Conservation (phyloP, 2,113 vertebrate species). For the Tachysurus vachellii region DNA sequence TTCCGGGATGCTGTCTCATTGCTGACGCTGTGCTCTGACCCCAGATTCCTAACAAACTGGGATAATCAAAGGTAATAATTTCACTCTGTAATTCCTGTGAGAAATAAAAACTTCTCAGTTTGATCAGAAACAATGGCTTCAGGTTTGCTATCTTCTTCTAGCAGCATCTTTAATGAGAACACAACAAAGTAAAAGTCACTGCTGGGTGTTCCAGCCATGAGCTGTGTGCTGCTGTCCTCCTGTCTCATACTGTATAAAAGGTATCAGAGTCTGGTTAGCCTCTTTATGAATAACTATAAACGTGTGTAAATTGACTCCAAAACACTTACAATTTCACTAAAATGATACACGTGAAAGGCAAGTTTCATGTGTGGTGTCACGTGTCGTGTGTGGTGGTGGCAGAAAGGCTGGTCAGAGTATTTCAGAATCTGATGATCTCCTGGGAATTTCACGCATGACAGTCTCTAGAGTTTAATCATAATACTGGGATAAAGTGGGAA, state of each 20-base stretch:
- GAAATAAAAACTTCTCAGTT: too few relatives aligned
- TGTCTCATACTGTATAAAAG: neutral
- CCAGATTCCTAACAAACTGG: too few relatives aligned
- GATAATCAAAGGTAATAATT: too few relatives aligned
- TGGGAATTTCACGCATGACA: neutral
- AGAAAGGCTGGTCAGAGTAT: neutral
- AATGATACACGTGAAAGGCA: too few relatives aligned
- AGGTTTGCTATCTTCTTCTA: neutral
- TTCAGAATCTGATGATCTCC: neutral
- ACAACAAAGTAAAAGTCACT: neutral
- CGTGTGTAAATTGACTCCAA: neutral
- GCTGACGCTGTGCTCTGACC: too few relatives aligned
- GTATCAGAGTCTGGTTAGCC: neutral
- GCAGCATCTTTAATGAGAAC: neutral
- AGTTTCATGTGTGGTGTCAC: too few relatives aligned
- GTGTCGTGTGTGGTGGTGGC: neutral
- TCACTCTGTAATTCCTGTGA: too few relatives aligned
- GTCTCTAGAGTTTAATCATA: neutral
- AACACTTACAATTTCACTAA: neutral
- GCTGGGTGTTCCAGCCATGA: neutral
- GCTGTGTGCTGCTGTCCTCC: neutral
- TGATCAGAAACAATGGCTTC: neutral
- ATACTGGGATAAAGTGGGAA: neutral
- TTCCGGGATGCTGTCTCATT: too few relatives aligned
- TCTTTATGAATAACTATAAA: neutral